phyloP scores from a whole-genome alignment of 2,888 invertebrate genomes.

The Thelaira solivaga region DNA sequence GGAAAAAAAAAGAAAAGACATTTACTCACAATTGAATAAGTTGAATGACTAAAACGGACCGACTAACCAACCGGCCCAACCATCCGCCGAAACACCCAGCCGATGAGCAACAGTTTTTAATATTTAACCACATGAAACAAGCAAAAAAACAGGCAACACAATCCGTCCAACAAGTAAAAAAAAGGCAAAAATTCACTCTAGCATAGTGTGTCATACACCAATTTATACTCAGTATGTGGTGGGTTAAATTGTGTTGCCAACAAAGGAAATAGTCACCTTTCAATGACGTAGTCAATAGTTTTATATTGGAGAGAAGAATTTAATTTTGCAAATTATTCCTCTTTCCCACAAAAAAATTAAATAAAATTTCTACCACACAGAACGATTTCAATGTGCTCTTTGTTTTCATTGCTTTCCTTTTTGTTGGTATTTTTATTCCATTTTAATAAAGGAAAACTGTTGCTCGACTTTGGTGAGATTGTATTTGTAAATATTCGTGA shows the following conservation, averaged over 20 bases:
- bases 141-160: no score
- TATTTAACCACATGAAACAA: conserved; percentile 5
- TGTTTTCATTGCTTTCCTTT: background rate
- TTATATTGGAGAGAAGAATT: conserved; percentile 37
- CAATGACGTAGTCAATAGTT: conserved; percentile 55
- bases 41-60: conserved; percentile 18
- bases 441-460: conserved; percentile 54
- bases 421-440: conserved; percentile 8
- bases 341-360: background rate
- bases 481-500: conserved; percentile 17
- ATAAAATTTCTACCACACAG: conserved; percentile 19
- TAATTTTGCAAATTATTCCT: conserved; percentile 10
- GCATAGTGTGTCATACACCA: conserved; percentile 14
- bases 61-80: no score
- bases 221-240: conserved; percentile 23
- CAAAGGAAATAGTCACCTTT: conserved; percentile 56
- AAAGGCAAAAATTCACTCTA: background rate
- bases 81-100: conserved; percentile 17
- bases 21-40: conserved; percentile 4
- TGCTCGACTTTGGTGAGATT: conserved; percentile 36
- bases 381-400: background rate
- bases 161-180: conserved; percentile 57
- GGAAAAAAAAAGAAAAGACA: no score
- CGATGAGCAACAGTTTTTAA: conserved; percentile 58
- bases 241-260: conserved; percentile 24